Evolutionary conservation across 2,113 vertebrate species (phyloP).

Genomic region (Casuarius casuarius): DNA sequence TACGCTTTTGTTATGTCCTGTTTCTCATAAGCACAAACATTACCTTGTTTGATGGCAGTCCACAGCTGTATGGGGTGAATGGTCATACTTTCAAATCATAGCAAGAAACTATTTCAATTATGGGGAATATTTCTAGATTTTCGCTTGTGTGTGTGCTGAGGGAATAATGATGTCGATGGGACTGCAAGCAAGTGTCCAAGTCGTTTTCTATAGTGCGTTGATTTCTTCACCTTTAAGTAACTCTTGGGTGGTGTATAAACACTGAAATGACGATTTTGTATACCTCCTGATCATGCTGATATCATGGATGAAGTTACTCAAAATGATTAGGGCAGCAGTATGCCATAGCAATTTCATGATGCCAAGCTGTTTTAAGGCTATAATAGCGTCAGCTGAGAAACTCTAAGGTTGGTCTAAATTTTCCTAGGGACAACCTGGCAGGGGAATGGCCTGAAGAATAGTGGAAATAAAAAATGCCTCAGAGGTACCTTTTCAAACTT

Average conservation of each 20-base stretch:
- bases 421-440: not conserved
- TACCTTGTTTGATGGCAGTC: not conserved
- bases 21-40: not conserved
- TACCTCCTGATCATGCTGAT: not conserved
- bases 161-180: not conserved
- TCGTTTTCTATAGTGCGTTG: not conserved
- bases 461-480: not conserved
- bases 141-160: accelerated
- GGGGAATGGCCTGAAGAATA: not conserved
- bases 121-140: not conserved
- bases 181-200: not conserved
- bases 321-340: not conserved
- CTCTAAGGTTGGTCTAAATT: not conserved
- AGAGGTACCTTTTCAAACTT: not conserved
- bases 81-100: not conserved
- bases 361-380: accelerated
- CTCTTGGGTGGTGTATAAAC: not conserved
- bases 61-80: not conserved
- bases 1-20: not conserved
- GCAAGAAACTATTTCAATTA: not conserved
- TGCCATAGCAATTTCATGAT: not conserved
- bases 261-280: not conserved
- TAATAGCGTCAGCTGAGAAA: not conserved
- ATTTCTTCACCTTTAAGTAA: not conserved
- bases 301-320: not conserved